Conservation (phyloP, 37 sponge, comb jelly and placozoan species). For the Bolinopsis microptera region DNA sequence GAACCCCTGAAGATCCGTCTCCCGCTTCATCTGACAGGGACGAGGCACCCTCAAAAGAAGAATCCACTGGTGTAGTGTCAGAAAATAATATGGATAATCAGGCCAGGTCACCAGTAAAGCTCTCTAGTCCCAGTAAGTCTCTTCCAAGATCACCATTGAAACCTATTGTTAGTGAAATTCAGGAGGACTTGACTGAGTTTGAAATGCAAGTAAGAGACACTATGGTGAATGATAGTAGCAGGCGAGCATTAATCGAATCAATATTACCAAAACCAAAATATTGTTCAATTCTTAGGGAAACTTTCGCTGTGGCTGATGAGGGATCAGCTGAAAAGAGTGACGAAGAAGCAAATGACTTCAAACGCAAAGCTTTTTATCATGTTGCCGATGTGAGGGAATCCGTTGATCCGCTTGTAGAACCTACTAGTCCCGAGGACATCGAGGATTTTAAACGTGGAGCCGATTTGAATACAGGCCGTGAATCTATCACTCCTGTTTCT, state of each 20-base stretch:
- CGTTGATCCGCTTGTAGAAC: background rate
- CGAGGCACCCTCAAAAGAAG: background rate
- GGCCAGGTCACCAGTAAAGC: background rate
- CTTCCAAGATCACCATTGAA: background rate
- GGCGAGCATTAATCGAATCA: conserved; percentile 51
- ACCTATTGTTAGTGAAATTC: background rate
- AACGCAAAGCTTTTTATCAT: background rate
- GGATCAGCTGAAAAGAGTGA: background rate
- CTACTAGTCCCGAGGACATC: background rate
- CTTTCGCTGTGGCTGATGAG: background rate
- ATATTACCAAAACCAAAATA: conserved; percentile 60
- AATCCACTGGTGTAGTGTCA: background rate
- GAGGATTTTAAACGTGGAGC: too few species aligned
- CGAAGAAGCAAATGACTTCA: background rate
- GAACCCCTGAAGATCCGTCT: conserved; percentile 8
- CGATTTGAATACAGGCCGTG: too few species aligned
- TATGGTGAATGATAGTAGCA: background rate
- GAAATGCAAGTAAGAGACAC: background rate
- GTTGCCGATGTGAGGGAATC: background rate
- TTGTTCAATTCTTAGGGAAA: conserved; percentile 46
- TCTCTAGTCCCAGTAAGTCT: background rate
- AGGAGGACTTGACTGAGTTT: background rate
- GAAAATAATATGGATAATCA: background rate
- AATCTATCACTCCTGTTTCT: background rate
- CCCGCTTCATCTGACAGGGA: background rate